Base-by-base conservation (phyloP, 2,113 vertebrate genomes). In the Brachypodius melanocephalos region DNA sequence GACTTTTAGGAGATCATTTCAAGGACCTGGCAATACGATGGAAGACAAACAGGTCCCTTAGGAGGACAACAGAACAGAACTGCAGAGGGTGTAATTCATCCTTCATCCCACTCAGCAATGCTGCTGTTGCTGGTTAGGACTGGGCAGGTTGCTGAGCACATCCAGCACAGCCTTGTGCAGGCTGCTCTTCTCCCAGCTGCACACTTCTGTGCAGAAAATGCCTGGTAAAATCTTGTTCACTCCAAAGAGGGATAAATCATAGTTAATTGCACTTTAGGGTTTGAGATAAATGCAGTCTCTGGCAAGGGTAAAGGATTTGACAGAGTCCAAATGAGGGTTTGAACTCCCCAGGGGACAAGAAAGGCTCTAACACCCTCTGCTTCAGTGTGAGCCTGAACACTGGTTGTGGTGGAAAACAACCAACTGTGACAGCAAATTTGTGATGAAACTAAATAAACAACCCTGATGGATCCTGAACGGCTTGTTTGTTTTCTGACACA, bases 241-340 rank as follows among this genome's bases (percentile, higher is more conserved):
- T 78, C 79, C 5, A 3, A 94, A 84, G 90, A 46, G 62, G 79
- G 45, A 93, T 93, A 93, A 96, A 96, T 94, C 87, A 92, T 63
- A 71, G 32, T 90, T 90, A 93, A 94, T 49, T 94, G 88, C 54
- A 69, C 46, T 83, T 95, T 36, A 85, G 73, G 55, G 68, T 68
- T 82, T 80, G 85, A 82, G 69, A 90, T 82, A 94, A 96, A 96
- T 95, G 84, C 82, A 81, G 77, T 74, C 71, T 76, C 61, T 95
- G 91, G 91, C 92, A 94, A 94, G 61, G 85, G 48, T 69, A 73
- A 69, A 63, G 52, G 46, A 88, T 93, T 65, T 93, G 81, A 85
- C 71, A 61, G 80, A 94, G 80, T 61, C 45, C 45, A 90, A 93
- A 95, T 0, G n/a, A 92, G 80, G 34, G 52, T 78, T 38, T 78